Base-by-base conservation (phyloP, 1,140 invertebrate genomes). In the Linepithema humile region DNA sequence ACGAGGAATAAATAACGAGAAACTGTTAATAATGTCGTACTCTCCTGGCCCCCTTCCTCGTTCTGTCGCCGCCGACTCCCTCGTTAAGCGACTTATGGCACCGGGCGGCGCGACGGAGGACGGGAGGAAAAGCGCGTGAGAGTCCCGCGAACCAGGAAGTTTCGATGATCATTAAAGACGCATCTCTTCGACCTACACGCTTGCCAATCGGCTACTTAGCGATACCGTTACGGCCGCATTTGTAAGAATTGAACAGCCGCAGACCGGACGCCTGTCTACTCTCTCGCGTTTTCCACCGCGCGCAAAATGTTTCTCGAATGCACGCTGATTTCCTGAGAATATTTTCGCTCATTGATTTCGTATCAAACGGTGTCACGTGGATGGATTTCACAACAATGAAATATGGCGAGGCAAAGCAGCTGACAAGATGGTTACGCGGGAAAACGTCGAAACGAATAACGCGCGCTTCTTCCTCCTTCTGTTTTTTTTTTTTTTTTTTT, bases 1-100 rank as follows among this genome's bases (percentile, higher is more conserved):
- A 93, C 90, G 90, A 93, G 88, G 90, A 91, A 92, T 91, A 93
- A 92, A 93, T 91, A 92, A 93, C 89, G 85, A 92, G 90, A 87
- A 91, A 92, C 88, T 91, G 91, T 92, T 91, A 89, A 91, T 88
- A 88, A 88, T 88, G 86, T 88, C 87, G 83, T 91, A 90, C 86
- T 86, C 86, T 82, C 53, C 53, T 23, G 29, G 72, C 73, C 72
- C 88, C 26, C 59, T 43, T 50, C 70, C 73, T 72, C 77, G 40
- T 57, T 64, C 72, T 73, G 48, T 35, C 65, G 65, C 17, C 65
- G 5, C 69, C 23, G 70, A 69, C 82, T 85, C 78, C 77, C 85
- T 88, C 80, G 86, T 88, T 88, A 88, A 84, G 70, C 85, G 72
- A 40, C 57, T 82, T 85, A 87, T 77, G 70, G 78, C 74, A 55